Conservation (phyloP, 1,140 invertebrate species). For the Mycetomoellerius zeteki region DNA sequence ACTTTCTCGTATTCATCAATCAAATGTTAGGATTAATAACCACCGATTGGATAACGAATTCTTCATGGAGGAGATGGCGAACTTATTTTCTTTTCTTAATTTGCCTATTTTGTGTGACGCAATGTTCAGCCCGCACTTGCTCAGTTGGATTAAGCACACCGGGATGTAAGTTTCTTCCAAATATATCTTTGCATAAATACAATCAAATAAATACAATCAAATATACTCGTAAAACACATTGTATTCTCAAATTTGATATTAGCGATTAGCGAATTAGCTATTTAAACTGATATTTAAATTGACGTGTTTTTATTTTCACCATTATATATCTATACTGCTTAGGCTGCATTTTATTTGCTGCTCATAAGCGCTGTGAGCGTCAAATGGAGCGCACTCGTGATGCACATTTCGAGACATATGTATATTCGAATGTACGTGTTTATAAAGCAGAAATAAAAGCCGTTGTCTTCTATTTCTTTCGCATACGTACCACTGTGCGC, state of each 20-base stretch:
- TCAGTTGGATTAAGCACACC: conserved; percentile 79
- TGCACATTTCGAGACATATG: not conserved
- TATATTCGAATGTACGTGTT: not conserved
- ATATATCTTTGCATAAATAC: not conserved
- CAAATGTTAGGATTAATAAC: conserved; percentile 43
- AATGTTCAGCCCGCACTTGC: conserved; percentile 72
- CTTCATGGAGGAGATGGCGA: conserved; percentile 65
- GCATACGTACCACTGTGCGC: not conserved
- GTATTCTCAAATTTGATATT: not conserved
- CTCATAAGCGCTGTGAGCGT: too few species aligned
- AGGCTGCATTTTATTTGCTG: too few species aligned
- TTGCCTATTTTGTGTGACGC: conserved; percentile 57
- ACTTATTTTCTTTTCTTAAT: conserved; percentile 70
- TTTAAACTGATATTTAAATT: not conserved
- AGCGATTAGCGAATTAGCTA: not conserved
- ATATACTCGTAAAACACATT: not conserved
- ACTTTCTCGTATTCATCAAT: not conserved
- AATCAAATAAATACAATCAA: not conserved
- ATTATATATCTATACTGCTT: too few species aligned
- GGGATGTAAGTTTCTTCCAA: conserved; percentile 79
- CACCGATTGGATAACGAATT: conserved; percentile 30
- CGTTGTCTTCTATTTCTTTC: conserved; percentile 11
- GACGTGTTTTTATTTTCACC: not conserved
- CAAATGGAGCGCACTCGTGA: too few species aligned
- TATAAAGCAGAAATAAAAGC: conserved; percentile 29